These are phyloP conservation scores for Papio anubis DNA, from an alignment of 2,113 vertebrate genomes.

Conservation along the genomic window DNA sequence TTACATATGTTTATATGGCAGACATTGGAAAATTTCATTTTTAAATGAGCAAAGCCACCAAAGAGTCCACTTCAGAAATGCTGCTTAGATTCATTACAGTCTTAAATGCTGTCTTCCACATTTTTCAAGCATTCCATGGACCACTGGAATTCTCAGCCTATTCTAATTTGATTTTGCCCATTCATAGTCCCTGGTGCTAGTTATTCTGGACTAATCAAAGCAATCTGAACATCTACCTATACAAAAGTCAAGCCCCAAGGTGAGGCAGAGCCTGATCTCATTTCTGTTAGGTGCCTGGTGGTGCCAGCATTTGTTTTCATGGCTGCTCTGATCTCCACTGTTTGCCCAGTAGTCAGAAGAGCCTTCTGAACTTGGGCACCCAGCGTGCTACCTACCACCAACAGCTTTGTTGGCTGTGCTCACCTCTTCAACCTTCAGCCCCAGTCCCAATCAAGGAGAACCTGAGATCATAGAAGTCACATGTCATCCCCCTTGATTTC, in stretches of 20 bases:
- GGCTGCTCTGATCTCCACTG: background rate
- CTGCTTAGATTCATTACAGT: background rate
- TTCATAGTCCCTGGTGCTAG: background rate
- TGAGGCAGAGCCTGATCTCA: background rate
- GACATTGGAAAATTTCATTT: background rate
- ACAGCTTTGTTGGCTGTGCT: background rate
- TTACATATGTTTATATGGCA: too few relatives aligned
- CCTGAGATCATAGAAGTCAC: background rate
- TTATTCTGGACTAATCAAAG: background rate
- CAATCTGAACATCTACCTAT: background rate
- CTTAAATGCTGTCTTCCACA: background rate
- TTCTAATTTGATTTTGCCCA: rapidly evolving
- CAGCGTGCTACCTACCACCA: background rate
- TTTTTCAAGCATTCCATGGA: background rate
- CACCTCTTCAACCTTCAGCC: background rate
- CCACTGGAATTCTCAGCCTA: background rate
- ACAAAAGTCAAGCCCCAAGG: background rate
- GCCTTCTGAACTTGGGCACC: background rate
- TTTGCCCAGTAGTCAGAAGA: background rate
- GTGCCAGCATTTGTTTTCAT: background rate
- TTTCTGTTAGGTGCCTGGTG: background rate
- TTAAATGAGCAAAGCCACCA: background rate
- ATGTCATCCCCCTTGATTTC: background rate
- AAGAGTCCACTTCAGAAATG: background rate
- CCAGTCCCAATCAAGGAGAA: background rate